Base-by-base conservation (phyloP, 2,113 vertebrate genomes). In the Sinosuthora webbiana region DNA sequence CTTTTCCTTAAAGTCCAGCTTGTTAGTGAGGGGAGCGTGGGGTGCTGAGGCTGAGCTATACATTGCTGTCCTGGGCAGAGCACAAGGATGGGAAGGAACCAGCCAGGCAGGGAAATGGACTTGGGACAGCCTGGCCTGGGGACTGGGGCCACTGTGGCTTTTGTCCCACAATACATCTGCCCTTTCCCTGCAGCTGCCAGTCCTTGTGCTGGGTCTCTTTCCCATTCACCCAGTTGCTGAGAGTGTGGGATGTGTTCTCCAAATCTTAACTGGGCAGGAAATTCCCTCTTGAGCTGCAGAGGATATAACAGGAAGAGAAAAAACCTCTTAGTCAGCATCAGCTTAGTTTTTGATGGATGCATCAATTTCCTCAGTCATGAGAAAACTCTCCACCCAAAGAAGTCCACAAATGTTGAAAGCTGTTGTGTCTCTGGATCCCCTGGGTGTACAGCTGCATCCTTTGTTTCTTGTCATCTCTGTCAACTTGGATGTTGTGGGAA, bases 261-360 rank as follows among this genome's bases (percentile, higher is more conserved):
- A 1, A 55, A 79, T 80, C 50, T 45, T 83, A 67, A 64, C 41
- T 4, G 5, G 83, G 77, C 95, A 97, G 97, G 97, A 97, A 97
- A 94, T 97, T 95, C 88, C 42, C 47, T 91, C 87, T 96, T 2
- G 6, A 89, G 84, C 89, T 88, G 83, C 87, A 90, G 73, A 93
- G 90, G 90, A 93, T 94, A 83, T 91, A 97, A 94, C 10, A 1
- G 94, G 89, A 95, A 96, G 83, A 95, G 94, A 90, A 94, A 96
- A 94, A 97, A 92, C 22, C 78, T 95, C 94, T 95, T 88, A 95
- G 92, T 97, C 95, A 97, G 97, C 79, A 90, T 94, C 15, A 5
- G 18, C 78, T 94, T 88, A 7, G 11, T 81, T 95, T 95, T 74
- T 96, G 87, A 95, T 95, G 84, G 82, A 93, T 95, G 74, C 56